phyloP scores from a whole-genome alignment of 2,888 invertebrate genomes.

The Pteria penguin region DNA sequence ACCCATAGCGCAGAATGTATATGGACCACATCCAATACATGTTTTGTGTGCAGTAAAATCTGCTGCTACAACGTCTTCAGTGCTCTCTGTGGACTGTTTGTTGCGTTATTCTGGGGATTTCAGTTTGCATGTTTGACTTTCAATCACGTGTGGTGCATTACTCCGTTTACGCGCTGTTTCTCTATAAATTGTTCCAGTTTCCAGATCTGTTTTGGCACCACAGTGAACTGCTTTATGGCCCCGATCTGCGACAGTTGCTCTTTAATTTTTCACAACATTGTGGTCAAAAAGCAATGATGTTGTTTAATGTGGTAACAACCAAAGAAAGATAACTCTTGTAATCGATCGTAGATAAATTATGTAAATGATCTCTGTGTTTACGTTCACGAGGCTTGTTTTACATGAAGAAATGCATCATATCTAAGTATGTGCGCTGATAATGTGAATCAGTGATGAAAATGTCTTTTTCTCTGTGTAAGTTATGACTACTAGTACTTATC shows the following conservation, averaged over 20 bases:
- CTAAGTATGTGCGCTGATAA: no score
- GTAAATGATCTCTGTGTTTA: no score
- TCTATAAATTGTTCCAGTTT: slow-evolving; percentile 47
- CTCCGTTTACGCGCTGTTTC: slow-evolving; percentile 49
- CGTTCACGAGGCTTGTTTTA: no score
- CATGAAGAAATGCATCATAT: no score
- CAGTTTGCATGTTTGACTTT: slow-evolving; percentile 83
- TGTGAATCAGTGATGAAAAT: no score
- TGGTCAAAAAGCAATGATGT: slow-evolving; percentile 30
- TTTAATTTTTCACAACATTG: slow-evolving; percentile 49
- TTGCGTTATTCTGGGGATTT: slow-evolving; percentile 83
- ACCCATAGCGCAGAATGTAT: slow-evolving; percentile 83
- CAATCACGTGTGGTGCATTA: slow-evolving; percentile 70
- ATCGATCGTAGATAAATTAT: no score
- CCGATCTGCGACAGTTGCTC: slow-evolving; percentile 56
- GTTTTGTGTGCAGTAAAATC: slow-evolving; percentile 83
- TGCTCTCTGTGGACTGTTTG: slow-evolving; percentile 85
- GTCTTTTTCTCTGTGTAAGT: no score
- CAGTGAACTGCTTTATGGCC: slow-evolving; percentile 50
- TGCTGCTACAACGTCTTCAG: slow-evolving; percentile 86
- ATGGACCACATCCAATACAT: slow-evolving; percentile 81
- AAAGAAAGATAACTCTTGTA: neutral
- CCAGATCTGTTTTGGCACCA: slow-evolving; percentile 40
- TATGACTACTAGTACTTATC: no score
- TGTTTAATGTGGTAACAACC: neutral